Conservation (phyloP, 1,140 invertebrate species). For the Saccostrea echinata region DNA sequence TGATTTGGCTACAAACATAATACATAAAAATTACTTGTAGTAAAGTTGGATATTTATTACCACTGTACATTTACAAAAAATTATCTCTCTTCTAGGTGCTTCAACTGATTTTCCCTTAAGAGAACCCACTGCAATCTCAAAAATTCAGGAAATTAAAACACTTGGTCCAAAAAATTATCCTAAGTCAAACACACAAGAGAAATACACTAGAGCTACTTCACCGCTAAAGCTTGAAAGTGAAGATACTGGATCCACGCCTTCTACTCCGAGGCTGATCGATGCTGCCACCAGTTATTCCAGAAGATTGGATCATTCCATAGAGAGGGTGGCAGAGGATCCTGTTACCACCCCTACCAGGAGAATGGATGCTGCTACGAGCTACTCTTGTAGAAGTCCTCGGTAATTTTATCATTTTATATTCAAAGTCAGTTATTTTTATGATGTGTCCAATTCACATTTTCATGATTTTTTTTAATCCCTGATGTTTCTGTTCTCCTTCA, state of each 20-base stretch:
- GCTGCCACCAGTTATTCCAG: conserved; percentile 46
- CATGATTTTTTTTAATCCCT: too few species aligned
- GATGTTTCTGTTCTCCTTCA: too few species aligned
- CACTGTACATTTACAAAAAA: too few species aligned
- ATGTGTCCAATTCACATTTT: not conserved
- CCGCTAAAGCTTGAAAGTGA: conserved; percentile 40
- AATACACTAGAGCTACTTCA: conserved; percentile 43
- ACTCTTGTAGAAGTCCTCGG: not conserved
- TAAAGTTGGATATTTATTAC: too few species aligned
- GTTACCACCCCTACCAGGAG: conserved; percentile 20
- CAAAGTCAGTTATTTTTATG: too few species aligned
- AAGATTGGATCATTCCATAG: conserved; percentile 25
- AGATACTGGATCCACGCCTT: not conserved
- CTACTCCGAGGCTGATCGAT: conserved; percentile 14
- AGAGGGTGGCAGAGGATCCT: not conserved
- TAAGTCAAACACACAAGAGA: not conserved
- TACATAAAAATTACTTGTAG: too few species aligned
- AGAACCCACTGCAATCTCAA: not conserved
- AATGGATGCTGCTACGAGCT: conserved; percentile 12
- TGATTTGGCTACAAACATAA: too few species aligned
- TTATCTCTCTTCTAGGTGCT: not conserved
- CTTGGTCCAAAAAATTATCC: not conserved
- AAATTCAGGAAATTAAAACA: not conserved
- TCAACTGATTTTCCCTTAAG: not conserved
- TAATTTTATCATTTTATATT: not conserved